These are phyloP conservation scores for Caenorhabditis latens DNA, from an alignment of 1,140 invertebrate species.

Conservation along the genomic window DNA sequence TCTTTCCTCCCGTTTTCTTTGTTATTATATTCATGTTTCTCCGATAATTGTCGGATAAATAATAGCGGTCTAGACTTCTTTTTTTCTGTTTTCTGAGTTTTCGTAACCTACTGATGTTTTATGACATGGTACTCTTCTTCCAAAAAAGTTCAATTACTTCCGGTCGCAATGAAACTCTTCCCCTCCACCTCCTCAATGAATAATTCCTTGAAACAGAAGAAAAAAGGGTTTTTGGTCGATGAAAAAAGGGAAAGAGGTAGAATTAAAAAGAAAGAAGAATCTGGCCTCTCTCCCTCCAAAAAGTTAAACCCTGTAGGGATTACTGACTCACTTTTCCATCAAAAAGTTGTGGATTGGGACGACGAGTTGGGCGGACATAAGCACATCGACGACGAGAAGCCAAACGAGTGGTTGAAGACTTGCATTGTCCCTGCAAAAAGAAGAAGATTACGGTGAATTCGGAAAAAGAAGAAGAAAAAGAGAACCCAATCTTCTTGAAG, in stretches of 20 bases:
- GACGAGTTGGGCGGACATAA: slow-evolving; percentile 57
- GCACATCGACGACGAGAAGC: slow-evolving; percentile 61
- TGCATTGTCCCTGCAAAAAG: slow-evolving; percentile 56
- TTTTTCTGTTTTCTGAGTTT: slow-evolving; percentile 13
- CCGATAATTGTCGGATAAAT: slow-evolving; percentile 13
- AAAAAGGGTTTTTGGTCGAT: background rate
- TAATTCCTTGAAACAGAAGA: background rate
- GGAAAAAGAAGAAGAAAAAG: background rate
- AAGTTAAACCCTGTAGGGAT: slow-evolving; percentile 32
- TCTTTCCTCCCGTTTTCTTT: background rate
- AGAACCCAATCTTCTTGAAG: background rate
- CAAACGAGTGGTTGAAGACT: slow-evolving; percentile 60
- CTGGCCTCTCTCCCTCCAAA: background rate
- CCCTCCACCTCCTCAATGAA: background rate
- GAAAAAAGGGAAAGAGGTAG: background rate
- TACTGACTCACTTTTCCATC: slow-evolving; percentile 58
- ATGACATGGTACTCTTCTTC: slow-evolving; percentile 11
- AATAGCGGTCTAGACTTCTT: slow-evolving; percentile 14
- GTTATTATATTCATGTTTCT: slow-evolving; percentile 13
- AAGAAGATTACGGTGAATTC: slow-evolving; percentile 16
- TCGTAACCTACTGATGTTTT: background rate
- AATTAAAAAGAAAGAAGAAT: background rate
- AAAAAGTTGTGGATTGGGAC: slow-evolving; percentile 60
- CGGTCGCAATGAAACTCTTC: slow-evolving; percentile 9
- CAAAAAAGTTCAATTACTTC: slow-evolving; percentile 41